Base-by-base conservation (phyloP, 2,113 vertebrate genomes). In the Microcebus griseorufus region DNA sequence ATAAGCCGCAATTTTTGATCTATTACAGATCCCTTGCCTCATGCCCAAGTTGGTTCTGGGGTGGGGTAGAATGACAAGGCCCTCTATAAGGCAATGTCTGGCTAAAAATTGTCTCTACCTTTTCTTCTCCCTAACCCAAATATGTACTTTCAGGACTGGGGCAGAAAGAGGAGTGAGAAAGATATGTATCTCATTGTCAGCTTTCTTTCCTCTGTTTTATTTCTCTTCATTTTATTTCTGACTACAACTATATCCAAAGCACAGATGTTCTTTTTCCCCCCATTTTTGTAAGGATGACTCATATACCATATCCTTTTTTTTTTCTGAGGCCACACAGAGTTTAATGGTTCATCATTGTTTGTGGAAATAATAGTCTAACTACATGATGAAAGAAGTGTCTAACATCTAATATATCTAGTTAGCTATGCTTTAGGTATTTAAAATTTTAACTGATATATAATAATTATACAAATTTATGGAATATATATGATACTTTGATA, bases 181-280 rank as follows among this genome's bases (percentile, higher is more conserved):
- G 39, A 12, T 29, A 60, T 23, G 34, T 34, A 80, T 60, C 32
- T 60, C 22, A 87, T 25, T 48, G 67, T 87, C 55, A 80, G 78
- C 20, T 92, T 96, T 34, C 27, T 51, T 32, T 86, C 73, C 25
- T 78, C 23, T 87, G 25, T 3, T 58, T 64, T 55, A 37, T 34
- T 92, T 83, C 3, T 70, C 39, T 96, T 88, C 20, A 16, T 64
- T 87, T 95, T 88, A 20, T 83, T 94, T 79, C 45, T 17, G 72
- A 25, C 6, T 51, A 13, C 27, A 84, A 20, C 9, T 51, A 13
- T 7, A 83, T 51, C 45, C 27, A 95, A 82, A 78, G 1, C 9
- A 29, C 23, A 27, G 18, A 62, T 17, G 9, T 60, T 39, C 25
- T 37, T 55, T 22, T 34, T 2, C 3, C 1, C 2, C 9, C 62